Percentiles rank a stretch among this genome's conserved stretches.
phyloP scores from a whole-genome alignment of 2,797 vertebrate species.

The Cossypha dichroa region DNA sequence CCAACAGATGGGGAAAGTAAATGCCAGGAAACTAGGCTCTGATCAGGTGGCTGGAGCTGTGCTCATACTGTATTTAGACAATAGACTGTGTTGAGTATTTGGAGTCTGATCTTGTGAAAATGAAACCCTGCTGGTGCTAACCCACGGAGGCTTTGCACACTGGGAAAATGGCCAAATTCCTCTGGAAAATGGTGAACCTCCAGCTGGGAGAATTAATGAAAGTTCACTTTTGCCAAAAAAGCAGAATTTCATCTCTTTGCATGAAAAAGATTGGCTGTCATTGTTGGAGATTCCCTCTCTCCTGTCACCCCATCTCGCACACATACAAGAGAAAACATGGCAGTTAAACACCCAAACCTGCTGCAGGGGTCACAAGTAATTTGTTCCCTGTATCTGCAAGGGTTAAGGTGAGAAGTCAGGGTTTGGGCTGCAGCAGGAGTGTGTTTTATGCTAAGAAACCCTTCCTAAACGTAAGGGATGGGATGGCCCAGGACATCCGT shows the following conservation, averaged over 20 bases:
- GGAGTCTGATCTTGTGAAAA: conserved; percentile 57
- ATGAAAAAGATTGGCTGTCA: background rate
- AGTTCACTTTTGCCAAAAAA: conserved; percentile 58
- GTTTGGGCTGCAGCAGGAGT: background rate
- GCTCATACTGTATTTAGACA: conserved; percentile 46
- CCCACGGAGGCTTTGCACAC: conserved; percentile 45
- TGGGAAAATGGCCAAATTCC: conserved; percentile 67
- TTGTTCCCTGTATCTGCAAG: background rate
- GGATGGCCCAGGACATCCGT: background rate
- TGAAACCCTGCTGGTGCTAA: conserved; percentile 63
- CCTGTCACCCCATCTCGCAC: background rate
- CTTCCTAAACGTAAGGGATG: background rate
- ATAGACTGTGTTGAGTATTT: conserved; percentile 28
- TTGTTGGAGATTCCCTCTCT: background rate
- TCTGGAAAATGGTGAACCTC: conserved; percentile 53
- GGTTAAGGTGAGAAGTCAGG: background rate
- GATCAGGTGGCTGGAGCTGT: conserved; percentile 56
- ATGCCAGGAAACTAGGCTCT: conserved; percentile 35
- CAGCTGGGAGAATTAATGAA: conserved; percentile 69
- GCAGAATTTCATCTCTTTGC: conserved; percentile 25
- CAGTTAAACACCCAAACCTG: background rate
- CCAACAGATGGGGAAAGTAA: conserved; percentile 60
- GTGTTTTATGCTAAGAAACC: background rate
- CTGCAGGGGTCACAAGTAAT: background rate
- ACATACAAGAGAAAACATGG: background rate